Base-by-base conservation (phyloP, 2,797 vertebrate species). In the Sebastes minor region DNA sequence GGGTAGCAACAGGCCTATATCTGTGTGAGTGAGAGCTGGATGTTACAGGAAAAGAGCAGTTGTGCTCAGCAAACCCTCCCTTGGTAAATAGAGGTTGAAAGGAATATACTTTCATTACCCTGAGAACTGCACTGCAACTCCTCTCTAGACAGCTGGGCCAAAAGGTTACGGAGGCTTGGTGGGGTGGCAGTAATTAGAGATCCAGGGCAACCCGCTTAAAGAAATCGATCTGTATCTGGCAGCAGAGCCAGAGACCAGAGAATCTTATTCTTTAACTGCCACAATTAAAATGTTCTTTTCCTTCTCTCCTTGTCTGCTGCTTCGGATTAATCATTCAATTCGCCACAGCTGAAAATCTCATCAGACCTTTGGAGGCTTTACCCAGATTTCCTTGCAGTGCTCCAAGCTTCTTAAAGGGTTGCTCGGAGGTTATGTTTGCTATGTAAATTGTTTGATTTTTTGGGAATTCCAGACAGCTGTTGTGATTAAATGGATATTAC, bases 31-130 rank as follows among this genome's bases (percentile, higher is more conserved):
- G 10, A 74, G 76, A 59, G 61, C 67, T 74, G 77, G 46, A 89
- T 71, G 72, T 83, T 83, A 71, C 72, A 81, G 85, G 72, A 79
- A 91, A 87, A 57, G 85, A 88, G 78, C 81, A 80, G 76, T 79
- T 81, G 72, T 74, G 74, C 68, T 85, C 75, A 49, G 70, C 52
- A 81, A 88, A 82, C 69, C 57, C 71, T 89, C 90, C 85, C 78
- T 89, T 66, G 76, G 89, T 91, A 91, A 92, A 93, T 81, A 89
- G 60, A 80, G 82, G 91, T 88, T 90, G 83, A 89, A 88, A 84
- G 82, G 65, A 88, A 65, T 82, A 91, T 66, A 88, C 66, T 87
- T 89, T 86, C 83, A 88, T 90, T 87, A 86, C 67, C 66, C 64
- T 12, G 74, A 71, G 75, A 81, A 81, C 61, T 85, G 78, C 77